A percentile compares a stretch with the other conserved stretches of the same genome.
Evolutionary conservation across 2,797 vertebrate species (phyloP).

Genomic region (Buceros bicornis): DNA sequence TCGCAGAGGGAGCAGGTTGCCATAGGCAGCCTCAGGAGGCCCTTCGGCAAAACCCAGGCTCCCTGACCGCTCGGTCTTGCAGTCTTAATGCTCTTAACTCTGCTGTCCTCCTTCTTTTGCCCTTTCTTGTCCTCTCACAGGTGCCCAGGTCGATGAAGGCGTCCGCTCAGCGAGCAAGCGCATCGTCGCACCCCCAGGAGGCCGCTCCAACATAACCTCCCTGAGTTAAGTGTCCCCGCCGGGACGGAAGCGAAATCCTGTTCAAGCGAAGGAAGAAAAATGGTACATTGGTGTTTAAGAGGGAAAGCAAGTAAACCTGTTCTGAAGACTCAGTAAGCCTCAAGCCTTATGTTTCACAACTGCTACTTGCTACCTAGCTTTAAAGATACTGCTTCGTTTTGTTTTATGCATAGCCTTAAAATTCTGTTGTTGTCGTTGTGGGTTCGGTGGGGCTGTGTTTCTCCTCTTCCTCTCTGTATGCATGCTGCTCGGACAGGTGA

Average conservation of each 20-base stretch:
- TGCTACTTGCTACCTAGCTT: slow-evolving; percentile 90
- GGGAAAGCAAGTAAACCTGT: slow-evolving; percentile 83
- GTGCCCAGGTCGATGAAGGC: slow-evolving; percentile 82
- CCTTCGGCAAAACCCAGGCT: background rate
- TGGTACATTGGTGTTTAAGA: slow-evolving; percentile 82
- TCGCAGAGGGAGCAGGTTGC: background rate
- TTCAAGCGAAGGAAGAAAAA: slow-evolving; percentile 77
- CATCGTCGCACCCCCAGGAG: slow-evolving; percentile 93
- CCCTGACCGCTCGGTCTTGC: background rate
- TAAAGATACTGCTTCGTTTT: slow-evolving; percentile 88
- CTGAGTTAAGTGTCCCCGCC: slow-evolving; percentile 87
- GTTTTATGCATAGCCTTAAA: slow-evolving; percentile 83
- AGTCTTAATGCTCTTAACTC: background rate
- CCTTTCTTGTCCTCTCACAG: slow-evolving; percentile 45
- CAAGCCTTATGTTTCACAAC: slow-evolving; percentile 96
- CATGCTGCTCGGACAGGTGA: slow-evolving; percentile 80
- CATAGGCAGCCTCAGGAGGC: background rate
- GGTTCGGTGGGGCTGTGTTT: slow-evolving; percentile 36
- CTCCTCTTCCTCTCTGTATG: slow-evolving; percentile 73
- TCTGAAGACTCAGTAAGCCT: slow-evolving; percentile 91
- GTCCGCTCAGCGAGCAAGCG: slow-evolving; percentile 93
- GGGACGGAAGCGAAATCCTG: slow-evolving; percentile 52
- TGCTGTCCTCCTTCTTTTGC: background rate
- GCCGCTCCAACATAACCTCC: slow-evolving; percentile 97
- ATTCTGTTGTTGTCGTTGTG: slow-evolving; percentile 69